Conservation (phyloP, 2,797 vertebrate species). For the Distichodus sexfasciatus region DNA sequence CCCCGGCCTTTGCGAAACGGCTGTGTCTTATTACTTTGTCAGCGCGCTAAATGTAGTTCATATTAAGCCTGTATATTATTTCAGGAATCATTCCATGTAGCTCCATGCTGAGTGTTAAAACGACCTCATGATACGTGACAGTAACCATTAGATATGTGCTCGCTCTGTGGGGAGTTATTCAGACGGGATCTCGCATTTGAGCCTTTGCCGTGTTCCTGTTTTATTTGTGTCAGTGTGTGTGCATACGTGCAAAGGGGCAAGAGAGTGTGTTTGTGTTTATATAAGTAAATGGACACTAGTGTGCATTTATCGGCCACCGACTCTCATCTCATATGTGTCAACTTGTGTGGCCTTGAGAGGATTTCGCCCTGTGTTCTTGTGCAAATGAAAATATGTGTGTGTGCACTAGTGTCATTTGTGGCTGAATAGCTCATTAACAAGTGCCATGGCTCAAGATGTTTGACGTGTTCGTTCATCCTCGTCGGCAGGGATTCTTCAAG, state of each 20-base stretch:
- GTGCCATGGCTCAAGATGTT: slow-evolving; percentile 66
- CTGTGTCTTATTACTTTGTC: background rate
- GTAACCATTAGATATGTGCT: background rate
- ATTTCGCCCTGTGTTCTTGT: slow-evolving; percentile 30
- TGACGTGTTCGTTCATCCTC: slow-evolving; percentile 69
- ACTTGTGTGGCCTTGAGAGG: slow-evolving; percentile 48
- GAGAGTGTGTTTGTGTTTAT: slow-evolving; percentile 43
- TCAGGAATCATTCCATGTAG: background rate
- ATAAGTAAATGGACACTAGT: slow-evolving; percentile 36
- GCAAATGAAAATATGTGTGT: slow-evolving; percentile 40
- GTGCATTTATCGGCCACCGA: slow-evolving; percentile 41
- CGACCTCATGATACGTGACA: slow-evolving; percentile 9
- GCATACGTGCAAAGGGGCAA: slow-evolving; percentile 17
- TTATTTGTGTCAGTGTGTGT: slow-evolving; percentile 50
- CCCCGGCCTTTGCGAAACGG: background rate
- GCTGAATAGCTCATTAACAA: slow-evolving; percentile 74
- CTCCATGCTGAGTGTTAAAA: background rate
- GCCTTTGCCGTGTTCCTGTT: slow-evolving; percentile 39
- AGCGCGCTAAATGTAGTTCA: background rate
- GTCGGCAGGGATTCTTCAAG: slow-evolving; percentile 95
- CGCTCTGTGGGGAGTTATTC: slow-evolving; percentile 6
- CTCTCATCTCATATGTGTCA: slow-evolving; percentile 43
- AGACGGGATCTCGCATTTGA: slow-evolving; percentile 23
- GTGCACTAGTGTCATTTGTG: slow-evolving; percentile 43
- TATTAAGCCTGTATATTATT: slow-evolving; percentile 11